Conservation (phyloP, 2,113 vertebrate genomes). For the Chrysochloris asiatica region DNA sequence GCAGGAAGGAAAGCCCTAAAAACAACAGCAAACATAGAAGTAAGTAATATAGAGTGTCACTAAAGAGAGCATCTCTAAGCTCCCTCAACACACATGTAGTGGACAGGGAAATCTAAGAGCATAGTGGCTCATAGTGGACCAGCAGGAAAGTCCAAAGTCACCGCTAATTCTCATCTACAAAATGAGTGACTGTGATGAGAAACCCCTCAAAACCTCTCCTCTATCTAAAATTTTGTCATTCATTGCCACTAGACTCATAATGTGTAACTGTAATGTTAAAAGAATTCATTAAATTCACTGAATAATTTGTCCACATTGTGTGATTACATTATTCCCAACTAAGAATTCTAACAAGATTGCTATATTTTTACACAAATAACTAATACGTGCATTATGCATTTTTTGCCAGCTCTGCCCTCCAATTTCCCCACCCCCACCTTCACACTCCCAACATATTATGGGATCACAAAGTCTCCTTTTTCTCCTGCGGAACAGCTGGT, state of each 20-base stretch:
- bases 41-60: background rate
- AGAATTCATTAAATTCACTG: background rate
- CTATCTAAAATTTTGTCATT: no score
- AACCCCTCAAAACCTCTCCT: background rate
- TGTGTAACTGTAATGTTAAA: conserved; percentile 6
- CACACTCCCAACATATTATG: no score
- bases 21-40: background rate
- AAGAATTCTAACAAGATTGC: conserved; percentile 1
- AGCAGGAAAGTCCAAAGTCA: background rate
- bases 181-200: no score
- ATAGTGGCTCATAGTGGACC: background rate
- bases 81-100: background rate
- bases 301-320: conserved; percentile 35
- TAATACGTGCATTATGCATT: no score
- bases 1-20: background rate
- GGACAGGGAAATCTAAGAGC: background rate
- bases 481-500: no score
- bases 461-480: no score
- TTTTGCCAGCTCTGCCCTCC: background rate
- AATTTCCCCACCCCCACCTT: no score
- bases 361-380: no score
- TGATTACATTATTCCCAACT: background rate
- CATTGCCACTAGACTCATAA: no score
- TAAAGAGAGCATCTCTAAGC: background rate
- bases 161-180: background rate